Evolutionary conservation across 2,113 vertebrate species (phyloP).

Genomic region (Scophthalmus maximus): DNA sequence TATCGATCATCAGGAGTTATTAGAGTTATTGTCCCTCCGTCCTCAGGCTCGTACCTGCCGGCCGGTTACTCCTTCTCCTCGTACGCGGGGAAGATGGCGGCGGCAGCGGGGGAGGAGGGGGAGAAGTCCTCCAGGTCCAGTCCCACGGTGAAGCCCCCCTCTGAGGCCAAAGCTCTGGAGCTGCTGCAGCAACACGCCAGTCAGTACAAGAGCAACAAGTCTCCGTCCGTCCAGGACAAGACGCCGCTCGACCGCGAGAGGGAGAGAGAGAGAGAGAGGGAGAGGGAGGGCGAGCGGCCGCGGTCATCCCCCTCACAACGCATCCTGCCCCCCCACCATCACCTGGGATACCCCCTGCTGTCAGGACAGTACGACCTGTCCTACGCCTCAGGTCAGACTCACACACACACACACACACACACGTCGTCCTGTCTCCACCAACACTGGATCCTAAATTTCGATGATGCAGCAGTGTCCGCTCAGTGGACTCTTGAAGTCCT

Average conservation of each 20-base stretch:
- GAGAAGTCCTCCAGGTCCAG: constrained; percentile 88
- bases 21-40: too few relatives aligned
- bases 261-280: constrained; percentile 81
- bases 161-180: constrained; percentile 93
- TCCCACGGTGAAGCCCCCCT: constrained; percentile 82
- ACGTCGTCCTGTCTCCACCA: background rate
- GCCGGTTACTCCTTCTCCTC: constrained; percentile 94
- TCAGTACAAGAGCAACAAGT: constrained; percentile 99
- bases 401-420: background rate
- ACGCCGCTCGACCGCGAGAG: constrained; percentile 84
- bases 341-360: constrained; percentile 94
- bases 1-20: too few relatives aligned
- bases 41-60: constrained; percentile 91
- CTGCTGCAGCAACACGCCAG: constrained; percentile 97
- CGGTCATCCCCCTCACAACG: constrained; percentile 94
- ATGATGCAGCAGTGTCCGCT: too few relatives aligned
- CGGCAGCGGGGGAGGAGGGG: constrained; percentile 85
- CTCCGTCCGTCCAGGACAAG: constrained; percentile 88
- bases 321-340: constrained; percentile 92
- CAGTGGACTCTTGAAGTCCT: too few relatives aligned
- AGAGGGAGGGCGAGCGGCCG: constrained; percentile 86
- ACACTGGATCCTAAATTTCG: too few relatives aligned
- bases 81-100: constrained; percentile 88
- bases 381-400: constrained; percentile 91
- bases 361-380: constrained; percentile 95